Conservation (phyloP, 2,888 invertebrate genomes). For the Allacma fusca region DNA sequence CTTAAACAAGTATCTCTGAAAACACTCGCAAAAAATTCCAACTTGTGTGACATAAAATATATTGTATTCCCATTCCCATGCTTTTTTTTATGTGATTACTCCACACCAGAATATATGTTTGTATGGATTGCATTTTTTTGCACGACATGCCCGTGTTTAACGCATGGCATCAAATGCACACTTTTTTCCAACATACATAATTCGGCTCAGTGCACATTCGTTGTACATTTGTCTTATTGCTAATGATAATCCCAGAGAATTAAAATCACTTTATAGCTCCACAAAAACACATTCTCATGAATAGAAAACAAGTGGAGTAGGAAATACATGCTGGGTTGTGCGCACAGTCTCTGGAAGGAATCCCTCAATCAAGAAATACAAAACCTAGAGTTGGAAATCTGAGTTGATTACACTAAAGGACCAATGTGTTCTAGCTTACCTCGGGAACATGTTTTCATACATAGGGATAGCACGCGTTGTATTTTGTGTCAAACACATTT, state of each 20-base stretch:
- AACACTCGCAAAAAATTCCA: not conserved
- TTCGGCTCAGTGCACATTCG: slow-evolving; percentile 1
- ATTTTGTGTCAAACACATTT: not conserved
- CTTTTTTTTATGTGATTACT: not conserved
- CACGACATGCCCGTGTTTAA: not conserved
- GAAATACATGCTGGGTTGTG: not conserved
- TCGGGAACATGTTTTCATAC: not conserved
- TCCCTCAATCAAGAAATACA: slow-evolving; percentile 4
- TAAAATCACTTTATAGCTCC: not conserved
- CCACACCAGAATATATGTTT: too few species aligned
- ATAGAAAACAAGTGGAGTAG: slow-evolving; percentile 9
- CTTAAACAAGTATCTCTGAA: not conserved
- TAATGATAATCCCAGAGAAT: slow-evolving; percentile 3
- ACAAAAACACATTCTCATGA: not conserved
- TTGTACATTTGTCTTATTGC: slow-evolving; percentile 3
- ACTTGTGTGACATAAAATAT: not conserved
- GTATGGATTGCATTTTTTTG: not conserved
- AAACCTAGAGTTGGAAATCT: not conserved
- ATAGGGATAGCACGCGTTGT: not conserved
- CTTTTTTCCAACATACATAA: not conserved
- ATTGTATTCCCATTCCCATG: slow-evolving; percentile 1
- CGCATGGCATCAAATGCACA: slow-evolving; percentile 7
- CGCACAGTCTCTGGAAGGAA: not conserved
- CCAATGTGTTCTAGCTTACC: not conserved
- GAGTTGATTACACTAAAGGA: not conserved